A percentile compares a stretch with the other conserved stretches of the same genome.
Conservation (phyloP, 2,888 invertebrate genomes). For the Nemotelus nigrinus region DNA sequence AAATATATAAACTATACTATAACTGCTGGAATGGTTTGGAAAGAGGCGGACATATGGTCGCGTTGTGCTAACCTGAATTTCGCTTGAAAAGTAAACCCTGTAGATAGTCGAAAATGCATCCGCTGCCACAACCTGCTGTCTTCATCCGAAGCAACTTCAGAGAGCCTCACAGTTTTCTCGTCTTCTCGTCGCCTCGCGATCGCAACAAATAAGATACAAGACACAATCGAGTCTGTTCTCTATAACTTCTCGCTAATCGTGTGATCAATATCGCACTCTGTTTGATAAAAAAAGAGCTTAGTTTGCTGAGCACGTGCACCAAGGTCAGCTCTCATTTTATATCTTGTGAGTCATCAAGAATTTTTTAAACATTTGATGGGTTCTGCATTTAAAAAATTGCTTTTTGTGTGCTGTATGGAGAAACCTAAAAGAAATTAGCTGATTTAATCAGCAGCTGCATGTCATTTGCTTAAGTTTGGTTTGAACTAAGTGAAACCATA, state of each 20-base stretch:
- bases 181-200: constrained; percentile 21
- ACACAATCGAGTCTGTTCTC: background rate
- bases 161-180: background rate
- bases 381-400: background rate
- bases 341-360: constrained; percentile 41
- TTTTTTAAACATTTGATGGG: constrained; percentile 21
- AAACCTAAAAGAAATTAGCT: background rate
- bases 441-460: constrained; percentile 3
- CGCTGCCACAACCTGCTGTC: background rate
- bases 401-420: too few species aligned
- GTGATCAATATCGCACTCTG: background rate
- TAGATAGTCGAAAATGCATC: constrained; percentile 21
- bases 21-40: constrained; percentile 20
- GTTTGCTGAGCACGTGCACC: constrained; percentile 24
- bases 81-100: constrained; percentile 18
- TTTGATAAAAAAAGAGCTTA: constrained; percentile 22
- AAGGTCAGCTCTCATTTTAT: constrained; percentile 44
- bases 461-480: constrained; percentile 1
- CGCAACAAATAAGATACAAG: constrained; percentile 17
- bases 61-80: constrained; percentile 18
- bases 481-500: constrained; percentile 16
- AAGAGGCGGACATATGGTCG: constrained; percentile 37
- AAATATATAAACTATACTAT: background rate
- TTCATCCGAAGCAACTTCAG: background rate
- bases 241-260: background rate